Conservation (phyloP, 2,797 vertebrate genomes). For the Cheirogaleus major region DNA sequence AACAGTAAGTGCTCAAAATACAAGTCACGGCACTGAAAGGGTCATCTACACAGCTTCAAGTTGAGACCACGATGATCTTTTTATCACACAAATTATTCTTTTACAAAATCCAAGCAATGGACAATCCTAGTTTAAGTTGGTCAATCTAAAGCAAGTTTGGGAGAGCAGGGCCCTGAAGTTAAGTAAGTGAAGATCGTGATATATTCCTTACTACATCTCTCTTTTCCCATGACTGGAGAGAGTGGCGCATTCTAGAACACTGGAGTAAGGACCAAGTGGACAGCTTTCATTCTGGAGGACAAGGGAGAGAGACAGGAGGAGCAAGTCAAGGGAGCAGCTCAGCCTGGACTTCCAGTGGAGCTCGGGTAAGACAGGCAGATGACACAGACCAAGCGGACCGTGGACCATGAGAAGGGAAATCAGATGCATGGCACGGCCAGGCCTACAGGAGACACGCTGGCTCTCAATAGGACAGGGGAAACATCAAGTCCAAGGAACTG, state of each 20-base stretch:
- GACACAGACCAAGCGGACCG: not conserved
- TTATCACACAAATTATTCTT: not conserved
- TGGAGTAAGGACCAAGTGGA: not conserved
- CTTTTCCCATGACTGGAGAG: not conserved
- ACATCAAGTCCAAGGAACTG: not conserved
- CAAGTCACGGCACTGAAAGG: not conserved
- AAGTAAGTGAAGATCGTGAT: not conserved
- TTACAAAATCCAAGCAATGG: not conserved
- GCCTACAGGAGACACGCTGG: not conserved
- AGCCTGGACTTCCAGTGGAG: not conserved
- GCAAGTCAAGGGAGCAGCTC: not conserved
- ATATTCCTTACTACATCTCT: not conserved
- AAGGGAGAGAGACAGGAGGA: not conserved
- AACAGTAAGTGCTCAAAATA: not conserved
- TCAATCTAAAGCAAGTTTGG: not conserved
- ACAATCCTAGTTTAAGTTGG: not conserved
- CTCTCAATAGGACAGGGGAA: not conserved
- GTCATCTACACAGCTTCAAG: not conserved
- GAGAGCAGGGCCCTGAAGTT: not conserved
- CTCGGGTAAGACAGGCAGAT: not conserved
- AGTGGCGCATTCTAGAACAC: not conserved
- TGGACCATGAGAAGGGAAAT: fast-evolving
- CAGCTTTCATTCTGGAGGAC: not conserved
- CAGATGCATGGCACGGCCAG: not conserved
- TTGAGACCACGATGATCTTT: not conserved